Evolutionary conservation across 92 coral and sea anemone genomes (phyloP).

Genomic region (Porites divaricata): DNA sequence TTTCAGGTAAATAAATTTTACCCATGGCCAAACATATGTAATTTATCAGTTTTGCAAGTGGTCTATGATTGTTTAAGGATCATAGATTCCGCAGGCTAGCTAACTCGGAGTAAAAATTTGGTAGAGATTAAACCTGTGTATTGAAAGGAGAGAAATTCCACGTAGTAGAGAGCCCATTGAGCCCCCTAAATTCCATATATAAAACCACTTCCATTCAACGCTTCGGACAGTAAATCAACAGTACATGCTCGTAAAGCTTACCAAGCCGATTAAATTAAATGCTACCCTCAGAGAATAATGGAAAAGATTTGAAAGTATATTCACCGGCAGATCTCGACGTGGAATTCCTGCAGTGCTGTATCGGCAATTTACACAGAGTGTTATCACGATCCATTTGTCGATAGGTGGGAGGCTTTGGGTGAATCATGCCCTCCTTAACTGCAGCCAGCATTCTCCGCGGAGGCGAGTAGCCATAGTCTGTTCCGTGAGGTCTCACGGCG

Average conservation of each 20-base stretch:
- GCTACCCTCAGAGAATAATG: not conserved
- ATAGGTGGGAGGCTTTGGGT: conserved; percentile 95
- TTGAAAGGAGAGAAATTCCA: too few relatives aligned
- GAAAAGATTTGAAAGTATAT: not conserved
- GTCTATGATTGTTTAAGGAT: too few relatives aligned
- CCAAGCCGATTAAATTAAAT: not conserved
- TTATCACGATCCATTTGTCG: conserved; percentile 90
- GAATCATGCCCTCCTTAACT: conserved; percentile 93
- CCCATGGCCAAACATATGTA: not conserved
- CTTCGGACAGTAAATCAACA: not conserved
- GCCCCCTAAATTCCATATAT: too few relatives aligned
- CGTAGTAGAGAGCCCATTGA: too few relatives aligned
- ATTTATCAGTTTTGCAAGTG: not conserved
- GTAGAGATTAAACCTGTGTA: too few relatives aligned
- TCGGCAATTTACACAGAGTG: conserved; percentile 86
- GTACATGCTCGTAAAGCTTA: not conserved
- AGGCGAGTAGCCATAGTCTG: conserved; percentile 86
- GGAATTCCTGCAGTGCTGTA: conserved; percentile 95
- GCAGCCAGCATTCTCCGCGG: conserved; percentile 97
- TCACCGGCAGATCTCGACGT: conserved; percentile 97
- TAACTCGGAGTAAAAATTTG: too few relatives aligned
- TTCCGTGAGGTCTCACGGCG: conserved; percentile 89
- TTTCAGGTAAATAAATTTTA: not conserved
- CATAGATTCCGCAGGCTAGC: not conserved
- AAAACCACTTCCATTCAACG: not conserved